These are phyloP conservation scores for Ericerus pela DNA, from an alignment of 1,140 invertebrate genomes.

Conservation along the genomic window DNA sequence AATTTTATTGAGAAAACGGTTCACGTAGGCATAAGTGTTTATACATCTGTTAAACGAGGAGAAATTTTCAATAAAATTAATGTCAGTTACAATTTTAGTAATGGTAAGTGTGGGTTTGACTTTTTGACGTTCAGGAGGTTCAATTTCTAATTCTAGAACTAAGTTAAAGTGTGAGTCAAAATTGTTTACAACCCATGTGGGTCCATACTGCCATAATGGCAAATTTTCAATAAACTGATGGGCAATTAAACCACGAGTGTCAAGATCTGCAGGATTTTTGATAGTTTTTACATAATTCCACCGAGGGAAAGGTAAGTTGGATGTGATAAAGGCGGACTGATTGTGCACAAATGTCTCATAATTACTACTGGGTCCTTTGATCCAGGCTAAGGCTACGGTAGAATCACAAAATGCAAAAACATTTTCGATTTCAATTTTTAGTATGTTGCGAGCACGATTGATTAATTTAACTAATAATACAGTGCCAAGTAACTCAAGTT, in stretches of 20 bases:
- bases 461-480: background rate
- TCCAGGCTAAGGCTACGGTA: background rate
- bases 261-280: background rate
- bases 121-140: too few relatives aligned
- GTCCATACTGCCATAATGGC: background rate
- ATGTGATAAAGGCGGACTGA: background rate
- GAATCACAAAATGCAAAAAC: background rate
- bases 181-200: background rate
- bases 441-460: background rate
- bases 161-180: too few relatives aligned
- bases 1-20: too few relatives aligned
- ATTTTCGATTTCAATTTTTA: background rate
- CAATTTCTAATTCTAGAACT: too few relatives aligned
- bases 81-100: too few relatives aligned
- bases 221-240: background rate
- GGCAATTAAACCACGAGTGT: background rate
- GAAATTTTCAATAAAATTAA: too few relatives aligned
- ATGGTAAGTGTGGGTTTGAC: too few relatives aligned
- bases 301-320: background rate
- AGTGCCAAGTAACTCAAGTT: background rate
- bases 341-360: background rate
- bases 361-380: background rate
- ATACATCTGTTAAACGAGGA: too few relatives aligned
- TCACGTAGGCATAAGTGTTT: too few relatives aligned
- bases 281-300: background rate